These are phyloP conservation scores for Gobio gobio DNA, from an alignment of 2,113 vertebrate genomes.

Conservation along the genomic window DNA sequence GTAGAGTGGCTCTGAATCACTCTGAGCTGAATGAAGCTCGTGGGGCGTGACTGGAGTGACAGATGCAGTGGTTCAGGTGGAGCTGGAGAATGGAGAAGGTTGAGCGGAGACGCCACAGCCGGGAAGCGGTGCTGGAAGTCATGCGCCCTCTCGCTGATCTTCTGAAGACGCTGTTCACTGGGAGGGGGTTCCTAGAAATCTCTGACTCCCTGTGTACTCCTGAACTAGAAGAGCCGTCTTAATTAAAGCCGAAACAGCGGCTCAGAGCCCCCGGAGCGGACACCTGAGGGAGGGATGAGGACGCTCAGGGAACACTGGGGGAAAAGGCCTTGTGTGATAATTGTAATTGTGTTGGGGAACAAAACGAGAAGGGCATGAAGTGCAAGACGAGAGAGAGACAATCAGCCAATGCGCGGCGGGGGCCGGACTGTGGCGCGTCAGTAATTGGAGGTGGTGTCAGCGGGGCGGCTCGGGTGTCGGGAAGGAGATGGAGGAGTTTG, in stretches of 20 bases:
- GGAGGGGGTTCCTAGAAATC: constrained; percentile 11
- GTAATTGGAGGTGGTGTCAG: constrained; percentile 72
- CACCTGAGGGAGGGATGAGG: constrained; percentile 50
- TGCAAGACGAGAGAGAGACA: constrained; percentile 53
- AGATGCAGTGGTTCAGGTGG: background rate
- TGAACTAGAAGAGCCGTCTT: constrained; percentile 51
- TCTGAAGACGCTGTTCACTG: constrained; percentile 5
- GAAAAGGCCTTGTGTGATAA: constrained; percentile 55
- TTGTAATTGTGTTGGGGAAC: constrained; percentile 52
- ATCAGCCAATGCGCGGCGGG: constrained; percentile 44
- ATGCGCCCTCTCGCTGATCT: background rate
- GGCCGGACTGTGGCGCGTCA: constrained; percentile 52
- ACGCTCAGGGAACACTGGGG: background rate
- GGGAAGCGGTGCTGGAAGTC: background rate
- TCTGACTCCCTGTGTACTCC: constrained; percentile 6
- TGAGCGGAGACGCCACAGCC: constrained; percentile 11
- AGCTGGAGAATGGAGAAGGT: background rate
- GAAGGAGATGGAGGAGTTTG: constrained; percentile 43
- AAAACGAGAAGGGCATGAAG: constrained; percentile 30
- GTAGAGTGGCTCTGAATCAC: too few relatives aligned
- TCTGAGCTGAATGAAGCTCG: too few relatives aligned
- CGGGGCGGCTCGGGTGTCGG: constrained; percentile 47
- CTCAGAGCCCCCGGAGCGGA: constrained; percentile 41
- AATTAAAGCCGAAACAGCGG: constrained; percentile 64
- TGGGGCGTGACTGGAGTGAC: background rate